Evolutionary conservation across 2,113 vertebrate species (phyloP).

Genomic region (Muntiacus reevesi): DNA sequence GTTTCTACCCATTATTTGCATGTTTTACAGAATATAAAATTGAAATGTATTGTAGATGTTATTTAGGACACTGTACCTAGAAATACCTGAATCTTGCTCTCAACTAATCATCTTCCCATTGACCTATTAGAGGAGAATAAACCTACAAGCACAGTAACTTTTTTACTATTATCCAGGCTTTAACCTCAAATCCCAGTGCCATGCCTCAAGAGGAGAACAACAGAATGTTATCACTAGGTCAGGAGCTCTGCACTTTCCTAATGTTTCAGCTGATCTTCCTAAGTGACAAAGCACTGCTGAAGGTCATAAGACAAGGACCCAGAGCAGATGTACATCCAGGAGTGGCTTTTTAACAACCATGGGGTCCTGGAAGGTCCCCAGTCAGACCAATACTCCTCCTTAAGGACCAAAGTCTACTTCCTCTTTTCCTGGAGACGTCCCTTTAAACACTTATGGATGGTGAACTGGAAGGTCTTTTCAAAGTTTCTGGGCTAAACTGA

Average conservation of each 20-base stretch:
- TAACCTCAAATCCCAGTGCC: background rate
- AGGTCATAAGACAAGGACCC: background rate
- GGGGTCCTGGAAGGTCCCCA: background rate
- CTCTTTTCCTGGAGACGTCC: background rate
- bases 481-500: background rate
- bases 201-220: background rate
- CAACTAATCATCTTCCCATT: background rate
- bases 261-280: background rate
- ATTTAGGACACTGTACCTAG: background rate
- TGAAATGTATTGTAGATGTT: background rate
- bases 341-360: background rate
- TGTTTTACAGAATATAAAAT: background rate
- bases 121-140: background rate
- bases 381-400: background rate
- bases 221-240: too few species aligned
- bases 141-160: background rate
- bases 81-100: background rate
- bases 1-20: background rate
- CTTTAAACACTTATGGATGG: background rate
- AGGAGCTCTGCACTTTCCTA: background rate
- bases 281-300: too few species aligned
- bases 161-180: background rate
- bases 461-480: background rate
- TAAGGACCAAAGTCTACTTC: background rate
- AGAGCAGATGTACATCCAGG: background rate